phyloP scores from a whole-genome alignment of 2,797 vertebrate genomes.

The Orestias chungarensis region DNA sequence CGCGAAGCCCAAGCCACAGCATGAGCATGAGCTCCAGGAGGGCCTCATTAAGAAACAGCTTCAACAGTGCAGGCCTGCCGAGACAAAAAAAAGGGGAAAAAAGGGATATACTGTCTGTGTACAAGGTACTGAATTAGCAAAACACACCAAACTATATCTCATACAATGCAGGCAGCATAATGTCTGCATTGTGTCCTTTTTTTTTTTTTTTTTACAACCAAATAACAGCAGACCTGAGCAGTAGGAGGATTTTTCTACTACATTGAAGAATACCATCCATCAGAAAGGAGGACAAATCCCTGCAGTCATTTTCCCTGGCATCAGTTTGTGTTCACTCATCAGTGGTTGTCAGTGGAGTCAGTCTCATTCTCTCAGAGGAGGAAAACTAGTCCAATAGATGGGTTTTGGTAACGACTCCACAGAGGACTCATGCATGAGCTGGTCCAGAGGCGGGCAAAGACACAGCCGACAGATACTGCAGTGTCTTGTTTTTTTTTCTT shows the following conservation, averaged over 20 bases:
- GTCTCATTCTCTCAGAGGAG: slow-evolving; percentile 65
- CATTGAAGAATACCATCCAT: slow-evolving; percentile 43
- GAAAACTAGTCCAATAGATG: slow-evolving; percentile 69
- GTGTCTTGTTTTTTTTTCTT: slow-evolving; percentile 5
- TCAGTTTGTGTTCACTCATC: slow-evolving; percentile 68
- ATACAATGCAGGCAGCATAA: slow-evolving; percentile 11
- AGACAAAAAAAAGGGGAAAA: slow-evolving; percentile 46
- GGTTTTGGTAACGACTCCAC: slow-evolving; percentile 72
- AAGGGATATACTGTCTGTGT: slow-evolving; percentile 39
- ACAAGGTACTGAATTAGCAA: slow-evolving; percentile 9
- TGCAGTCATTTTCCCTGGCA: slow-evolving; percentile 60
- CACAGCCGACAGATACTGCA: slow-evolving; percentile 52
- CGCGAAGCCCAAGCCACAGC: slow-evolving; percentile 66
- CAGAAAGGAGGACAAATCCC: slow-evolving; percentile 60
- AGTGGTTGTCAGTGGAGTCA: slow-evolving; percentile 64
- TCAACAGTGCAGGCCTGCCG: slow-evolving; percentile 63
- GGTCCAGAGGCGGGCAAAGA: slow-evolving; percentile 60
- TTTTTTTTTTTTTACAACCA: slow-evolving; percentile 18
- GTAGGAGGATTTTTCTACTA: slow-evolving; percentile 34
- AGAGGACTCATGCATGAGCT: slow-evolving; percentile 71
- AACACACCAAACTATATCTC: slow-evolving; percentile 17
- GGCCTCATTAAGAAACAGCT: slow-evolving; percentile 41
- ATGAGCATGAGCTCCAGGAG: slow-evolving; percentile 78
- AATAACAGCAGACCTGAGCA: slow-evolving; percentile 33
- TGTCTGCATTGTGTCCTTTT: slow-evolving; percentile 14